phyloP scores from a whole-genome alignment of 2,888 invertebrate species.

The Pelosia muscerda region DNA sequence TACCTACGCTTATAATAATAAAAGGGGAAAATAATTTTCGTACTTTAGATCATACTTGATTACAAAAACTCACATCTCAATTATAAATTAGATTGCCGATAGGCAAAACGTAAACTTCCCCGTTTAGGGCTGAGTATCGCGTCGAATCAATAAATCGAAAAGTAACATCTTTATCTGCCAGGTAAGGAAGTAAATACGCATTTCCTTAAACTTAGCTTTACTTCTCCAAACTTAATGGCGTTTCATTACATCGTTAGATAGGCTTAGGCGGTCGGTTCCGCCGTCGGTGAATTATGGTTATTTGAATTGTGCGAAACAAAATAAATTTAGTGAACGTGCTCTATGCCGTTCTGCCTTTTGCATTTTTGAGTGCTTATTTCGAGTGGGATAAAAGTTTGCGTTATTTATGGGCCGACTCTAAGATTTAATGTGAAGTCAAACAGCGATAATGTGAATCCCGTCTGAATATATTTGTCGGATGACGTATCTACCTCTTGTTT shows the following conservation, averaged over 20 bases:
- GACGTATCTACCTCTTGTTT: slow-evolving; percentile 58
- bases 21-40: neutral
- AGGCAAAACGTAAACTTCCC: slow-evolving; percentile 51
- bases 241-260: slow-evolving; percentile 87
- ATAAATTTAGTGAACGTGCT: slow-evolving; percentile 87
- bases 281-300: slow-evolving; percentile 83
- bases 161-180: slow-evolving; percentile 81
- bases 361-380: slow-evolving; percentile 88
- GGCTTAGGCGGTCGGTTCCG: slow-evolving; percentile 76
- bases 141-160: slow-evolving; percentile 82
- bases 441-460: slow-evolving; percentile 83
- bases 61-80: neutral
- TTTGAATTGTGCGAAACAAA: slow-evolving; percentile 87
- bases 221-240: slow-evolving; percentile 79
- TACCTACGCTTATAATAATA: neutral
- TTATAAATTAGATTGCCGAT: slow-evolving; percentile 30
- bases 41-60: neutral
- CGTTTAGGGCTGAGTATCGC: slow-evolving; percentile 57
- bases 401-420: slow-evolving; percentile 83
- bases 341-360: slow-evolving; percentile 86
- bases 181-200: slow-evolving; percentile 76
- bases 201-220: slow-evolving; percentile 74
- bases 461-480: slow-evolving; percentile 75
- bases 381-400: slow-evolving; percentile 85
- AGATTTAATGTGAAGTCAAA: slow-evolving; percentile 87